Evolutionary conservation across 2,113 vertebrate genomes (phyloP).

Genomic region (Tricholaema leucomelas): DNA sequence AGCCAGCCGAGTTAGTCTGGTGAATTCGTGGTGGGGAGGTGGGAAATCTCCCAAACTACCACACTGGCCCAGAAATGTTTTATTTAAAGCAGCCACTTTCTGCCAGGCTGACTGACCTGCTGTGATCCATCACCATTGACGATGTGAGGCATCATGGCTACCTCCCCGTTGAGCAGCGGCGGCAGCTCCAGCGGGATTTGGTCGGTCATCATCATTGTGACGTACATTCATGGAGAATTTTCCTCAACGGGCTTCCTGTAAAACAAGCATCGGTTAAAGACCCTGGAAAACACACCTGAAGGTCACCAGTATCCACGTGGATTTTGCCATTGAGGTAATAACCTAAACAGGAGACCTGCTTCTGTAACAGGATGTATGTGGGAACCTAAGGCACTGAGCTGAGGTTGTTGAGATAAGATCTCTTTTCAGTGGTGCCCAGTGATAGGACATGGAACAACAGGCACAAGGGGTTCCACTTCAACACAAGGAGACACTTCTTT

Average conservation of each 20-base stretch:
- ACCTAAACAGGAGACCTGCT: background rate
- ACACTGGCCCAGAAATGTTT: background rate
- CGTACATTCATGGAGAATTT: constrained; percentile 99
- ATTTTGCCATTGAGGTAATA: background rate
- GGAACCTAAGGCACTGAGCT: accelerated
- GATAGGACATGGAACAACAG: too few species aligned
- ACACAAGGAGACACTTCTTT: too few species aligned
- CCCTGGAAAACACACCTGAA: background rate
- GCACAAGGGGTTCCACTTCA: too few species aligned
- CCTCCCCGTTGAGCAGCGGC: constrained; percentile 93
- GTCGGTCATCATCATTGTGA: constrained; percentile 99
- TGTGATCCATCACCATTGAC: constrained; percentile 94
- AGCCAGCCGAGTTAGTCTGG: too few species aligned
- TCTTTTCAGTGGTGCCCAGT: too few species aligned
- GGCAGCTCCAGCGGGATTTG: constrained; percentile 98
- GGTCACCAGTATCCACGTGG: accelerated
- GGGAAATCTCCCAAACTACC: too few species aligned
- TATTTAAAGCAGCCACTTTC: accelerated
- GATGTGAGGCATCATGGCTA: constrained; percentile 94
- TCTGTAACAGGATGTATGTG: accelerated
- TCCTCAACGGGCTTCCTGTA: constrained; percentile 88
- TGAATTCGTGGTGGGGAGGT: too few species aligned
- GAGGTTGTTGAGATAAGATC: background rate
- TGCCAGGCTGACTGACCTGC: constrained; percentile 81
- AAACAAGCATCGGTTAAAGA: constrained; percentile 28